Evolutionary conservation across 2,888 invertebrate species (phyloP).

Genomic region (Phengaris alcon): DNA sequence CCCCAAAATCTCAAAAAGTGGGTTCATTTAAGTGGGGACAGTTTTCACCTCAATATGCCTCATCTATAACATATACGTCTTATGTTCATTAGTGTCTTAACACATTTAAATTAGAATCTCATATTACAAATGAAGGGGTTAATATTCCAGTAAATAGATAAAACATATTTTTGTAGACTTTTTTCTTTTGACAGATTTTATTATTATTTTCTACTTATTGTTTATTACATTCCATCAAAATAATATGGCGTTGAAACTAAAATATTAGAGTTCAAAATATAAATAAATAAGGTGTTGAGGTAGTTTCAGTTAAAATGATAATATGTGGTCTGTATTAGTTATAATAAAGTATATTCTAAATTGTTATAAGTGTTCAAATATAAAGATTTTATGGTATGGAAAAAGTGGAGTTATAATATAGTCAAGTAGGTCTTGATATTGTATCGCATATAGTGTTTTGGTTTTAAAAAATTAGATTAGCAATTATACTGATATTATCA

Average conservation of each 20-base stretch:
- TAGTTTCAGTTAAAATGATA: slow-evolving; percentile 10
- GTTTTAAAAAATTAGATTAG: slow-evolving; percentile 8
- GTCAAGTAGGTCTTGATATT: slow-evolving; percentile 45
- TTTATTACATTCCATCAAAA: slow-evolving; percentile 28
- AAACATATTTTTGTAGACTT: neutral
- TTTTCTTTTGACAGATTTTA: neutral
- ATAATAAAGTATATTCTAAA: slow-evolving; percentile 68
- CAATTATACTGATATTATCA: neutral
- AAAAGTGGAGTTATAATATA: slow-evolving; percentile 47
- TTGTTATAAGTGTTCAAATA: slow-evolving; percentile 75
- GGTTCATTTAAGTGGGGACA: too few species aligned
- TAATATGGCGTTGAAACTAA: neutral
- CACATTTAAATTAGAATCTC: slow-evolving; percentile 26
- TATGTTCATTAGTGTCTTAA: neutral
- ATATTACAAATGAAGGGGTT: neutral
- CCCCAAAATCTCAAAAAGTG: too few species aligned
- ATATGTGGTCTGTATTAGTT: slow-evolving; percentile 54
- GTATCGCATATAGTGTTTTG: slow-evolving; percentile 35
- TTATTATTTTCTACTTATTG: neutral
- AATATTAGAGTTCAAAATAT: slow-evolving; percentile 17
- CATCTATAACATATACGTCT: too few species aligned
- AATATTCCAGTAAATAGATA: slow-evolving; percentile 3
- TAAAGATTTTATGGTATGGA: slow-evolving; percentile 64
- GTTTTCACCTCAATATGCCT: too few species aligned
- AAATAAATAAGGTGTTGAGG: slow-evolving; percentile 17